Base-by-base conservation (phyloP, 1,140 invertebrate genomes). In the Brachionus asplanchnoidis region DNA sequence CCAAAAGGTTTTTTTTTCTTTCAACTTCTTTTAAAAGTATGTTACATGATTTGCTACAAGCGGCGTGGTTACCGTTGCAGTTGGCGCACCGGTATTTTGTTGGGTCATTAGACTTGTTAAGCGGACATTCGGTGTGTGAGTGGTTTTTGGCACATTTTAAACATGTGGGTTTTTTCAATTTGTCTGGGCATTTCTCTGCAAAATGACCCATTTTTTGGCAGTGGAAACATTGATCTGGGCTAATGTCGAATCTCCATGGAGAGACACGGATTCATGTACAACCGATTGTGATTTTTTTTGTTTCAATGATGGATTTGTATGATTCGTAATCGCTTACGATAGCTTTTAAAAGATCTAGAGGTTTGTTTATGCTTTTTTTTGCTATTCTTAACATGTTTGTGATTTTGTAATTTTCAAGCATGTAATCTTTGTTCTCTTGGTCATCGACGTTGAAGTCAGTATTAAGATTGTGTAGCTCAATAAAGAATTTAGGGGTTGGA, bases 351-450 rank as follows among this genome's bases (percentile, higher is more conserved):
- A 36, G 8, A 36, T 70, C 32, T 28, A 36, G 23, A 32, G 28
- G 66, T 70, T 70, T 36, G 32, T 70, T 70, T 26, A 36, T 70
- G 66, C 66, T 70, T 70, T 70, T 70, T 70, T 36, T 70, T 66
- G n/a, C n/a, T n/a, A n/a, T n/a, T n/a, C 60, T 66, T 66, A 66
- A 32, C 60, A 66, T 66, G 26, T 66, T 20, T 20, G 60, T 26
- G 23, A 70, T 70, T 70, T 70, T 70, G 66, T 36, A 70, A 36
- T 70, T 70, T 28, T 70, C 32, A 36, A 2, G 28, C 66, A 70
- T 70, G 66, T 36, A 70, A n/a, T 36, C 32, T 70, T 70, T 70
- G 66, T 70, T 70, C 14, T 70, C 66, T 70, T 70, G 26, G 9
- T 70, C 66, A 36, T 70, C 66, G 23, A 70, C 66, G 66, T 70